Conservation (phyloP, 2,797 vertebrate genomes). For the Chromis chromis region DNA sequence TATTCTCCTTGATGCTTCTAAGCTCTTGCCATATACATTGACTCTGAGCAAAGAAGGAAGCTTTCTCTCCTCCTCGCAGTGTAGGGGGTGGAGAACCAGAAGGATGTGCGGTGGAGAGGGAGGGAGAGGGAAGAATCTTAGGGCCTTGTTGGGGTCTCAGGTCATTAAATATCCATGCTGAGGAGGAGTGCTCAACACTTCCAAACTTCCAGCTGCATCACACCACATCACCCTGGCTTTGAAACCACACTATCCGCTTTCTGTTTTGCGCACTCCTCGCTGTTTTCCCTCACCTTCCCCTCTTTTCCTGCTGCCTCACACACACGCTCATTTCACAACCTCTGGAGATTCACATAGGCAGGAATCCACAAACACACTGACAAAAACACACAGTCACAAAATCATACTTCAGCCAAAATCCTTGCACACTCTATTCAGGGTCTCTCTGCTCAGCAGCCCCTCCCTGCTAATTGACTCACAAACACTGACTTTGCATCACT, state of each 20-base stretch:
- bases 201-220: slow-evolving; percentile 72
- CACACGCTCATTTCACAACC: slow-evolving; percentile 46
- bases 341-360: slow-evolving; percentile 53
- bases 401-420: slow-evolving; percentile 56
- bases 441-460: slow-evolving; percentile 29
- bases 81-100: slow-evolving; percentile 73
- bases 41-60: slow-evolving; percentile 68
- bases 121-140: slow-evolving; percentile 42
- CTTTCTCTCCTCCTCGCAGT: slow-evolving; percentile 46
- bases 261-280: slow-evolving; percentile 49
- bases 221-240: slow-evolving; percentile 42
- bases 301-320: slow-evolving; percentile 17
- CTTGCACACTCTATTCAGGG: slow-evolving; percentile 30
- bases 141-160: slow-evolving; percentile 74
- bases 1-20: slow-evolving; percentile 72
- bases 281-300: slow-evolving; percentile 43
- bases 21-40: slow-evolving; percentile 55
- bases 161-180: slow-evolving; percentile 86
- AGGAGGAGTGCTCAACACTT: slow-evolving; percentile 71
- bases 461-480: slow-evolving; percentile 45
- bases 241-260: slow-evolving; percentile 41
- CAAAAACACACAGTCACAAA: slow-evolving; percentile 35
- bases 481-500: slow-evolving; percentile 58
- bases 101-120: slow-evolving; percentile 53
- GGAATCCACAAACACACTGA: not conserved